Evolutionary conservation across 2,797 vertebrate genomes (phyloP).

Genomic region (Scarus forsteni): DNA sequence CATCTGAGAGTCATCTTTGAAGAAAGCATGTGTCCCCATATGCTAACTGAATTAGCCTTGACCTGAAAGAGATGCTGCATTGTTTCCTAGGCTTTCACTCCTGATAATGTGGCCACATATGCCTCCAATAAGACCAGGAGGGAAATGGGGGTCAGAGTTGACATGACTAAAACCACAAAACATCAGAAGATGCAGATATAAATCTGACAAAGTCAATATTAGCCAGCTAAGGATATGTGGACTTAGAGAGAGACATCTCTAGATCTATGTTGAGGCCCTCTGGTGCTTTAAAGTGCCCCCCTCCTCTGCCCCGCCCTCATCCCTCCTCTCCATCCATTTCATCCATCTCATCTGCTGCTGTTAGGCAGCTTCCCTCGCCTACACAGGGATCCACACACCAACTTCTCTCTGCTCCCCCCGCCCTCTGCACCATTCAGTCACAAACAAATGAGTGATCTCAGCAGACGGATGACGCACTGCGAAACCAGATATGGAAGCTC

Average conservation of each 20-base stretch:
- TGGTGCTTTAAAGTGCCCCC: conserved; percentile 44
- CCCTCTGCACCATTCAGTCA: conserved; percentile 33
- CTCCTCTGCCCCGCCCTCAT: conserved; percentile 40
- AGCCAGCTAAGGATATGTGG: conserved; percentile 69
- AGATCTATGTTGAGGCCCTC: conserved; percentile 60
- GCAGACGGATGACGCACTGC: conserved; percentile 53
- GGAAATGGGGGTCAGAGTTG: conserved; percentile 75
- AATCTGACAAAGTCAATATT: conserved; percentile 81
- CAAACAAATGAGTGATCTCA: conserved; percentile 62
- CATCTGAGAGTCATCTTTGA: conserved; percentile 45
- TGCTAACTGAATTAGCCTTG: conserved; percentile 56
- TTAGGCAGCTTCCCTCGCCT: conserved; percentile 52
- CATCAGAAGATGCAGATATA: conserved; percentile 73
- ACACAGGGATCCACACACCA: conserved; percentile 64
- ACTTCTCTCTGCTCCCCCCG: conserved; percentile 23
- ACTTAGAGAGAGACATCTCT: conserved; percentile 76
- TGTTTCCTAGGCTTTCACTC: conserved; percentile 53
- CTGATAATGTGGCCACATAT: conserved; percentile 68
- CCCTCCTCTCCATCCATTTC: conserved; percentile 54
- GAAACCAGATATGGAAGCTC: conserved; percentile 55
- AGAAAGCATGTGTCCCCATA: conserved; percentile 46
- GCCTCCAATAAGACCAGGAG: conserved; percentile 74
- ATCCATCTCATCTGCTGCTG: conserved; percentile 73
- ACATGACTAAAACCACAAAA: conserved; percentile 67
- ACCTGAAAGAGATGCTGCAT: conserved; percentile 48